These are phyloP conservation scores for Gallirallus australis DNA, from an alignment of 2,797 vertebrate species.

Conservation along the genomic window DNA sequence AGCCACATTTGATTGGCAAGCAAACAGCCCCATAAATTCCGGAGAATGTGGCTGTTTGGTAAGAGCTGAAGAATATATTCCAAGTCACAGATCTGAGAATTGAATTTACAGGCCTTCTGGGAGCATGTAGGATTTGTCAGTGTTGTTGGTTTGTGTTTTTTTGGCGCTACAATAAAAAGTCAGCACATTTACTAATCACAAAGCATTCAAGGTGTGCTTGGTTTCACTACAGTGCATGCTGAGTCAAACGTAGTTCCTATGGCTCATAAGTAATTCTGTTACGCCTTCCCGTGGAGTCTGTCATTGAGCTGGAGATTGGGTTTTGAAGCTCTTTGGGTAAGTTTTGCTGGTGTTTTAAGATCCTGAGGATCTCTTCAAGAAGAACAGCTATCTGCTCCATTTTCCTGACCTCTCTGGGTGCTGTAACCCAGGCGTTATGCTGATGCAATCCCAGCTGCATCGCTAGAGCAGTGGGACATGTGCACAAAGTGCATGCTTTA, in stretches of 20 bases:
- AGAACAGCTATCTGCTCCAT: background rate
- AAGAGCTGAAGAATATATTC: background rate
- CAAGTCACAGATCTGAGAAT: background rate
- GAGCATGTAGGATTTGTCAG: background rate
- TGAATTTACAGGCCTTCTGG: background rate
- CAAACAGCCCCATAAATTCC: background rate
- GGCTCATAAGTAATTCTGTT: background rate
- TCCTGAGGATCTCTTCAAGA: background rate
- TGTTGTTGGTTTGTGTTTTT: background rate
- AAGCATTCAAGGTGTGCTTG: background rate
- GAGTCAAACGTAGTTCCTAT: background rate
- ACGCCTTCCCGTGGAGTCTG: background rate
- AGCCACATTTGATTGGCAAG: background rate
- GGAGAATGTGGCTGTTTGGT: background rate
- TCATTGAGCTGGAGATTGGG: background rate
- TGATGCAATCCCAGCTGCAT: background rate
- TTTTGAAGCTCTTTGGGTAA: background rate
- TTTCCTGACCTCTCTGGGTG: background rate
- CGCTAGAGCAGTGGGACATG: fast-evolving
- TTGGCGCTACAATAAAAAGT: background rate
- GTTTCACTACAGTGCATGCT: background rate
- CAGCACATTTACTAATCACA: background rate
- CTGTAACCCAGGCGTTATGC: background rate
- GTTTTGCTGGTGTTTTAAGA: background rate
- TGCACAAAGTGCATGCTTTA: fast-evolving